Conservation (phyloP, 2,888 invertebrate genomes). For the Epistrophe eligans region DNA sequence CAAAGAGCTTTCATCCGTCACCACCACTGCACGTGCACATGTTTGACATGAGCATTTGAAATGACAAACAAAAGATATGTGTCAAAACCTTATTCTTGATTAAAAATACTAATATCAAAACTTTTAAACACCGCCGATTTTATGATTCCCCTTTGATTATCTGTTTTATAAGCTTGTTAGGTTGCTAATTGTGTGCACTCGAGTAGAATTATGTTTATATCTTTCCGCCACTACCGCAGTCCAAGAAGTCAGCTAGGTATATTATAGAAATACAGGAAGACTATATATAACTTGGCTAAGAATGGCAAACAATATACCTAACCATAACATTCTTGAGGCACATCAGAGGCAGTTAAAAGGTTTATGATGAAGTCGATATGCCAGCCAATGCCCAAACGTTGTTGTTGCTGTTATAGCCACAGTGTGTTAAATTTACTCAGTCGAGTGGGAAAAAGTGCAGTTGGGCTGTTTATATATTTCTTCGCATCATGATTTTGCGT, state of each 20-base stretch:
- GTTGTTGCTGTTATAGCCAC: not conserved
- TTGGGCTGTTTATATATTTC: constrained; percentile 71
- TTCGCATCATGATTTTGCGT: constrained; percentile 58
- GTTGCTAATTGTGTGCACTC: constrained; percentile 67
- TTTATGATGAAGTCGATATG: constrained; percentile 65
- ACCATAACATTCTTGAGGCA: constrained; percentile 27
- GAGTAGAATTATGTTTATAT: constrained; percentile 11
- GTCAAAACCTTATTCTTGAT: not conserved
- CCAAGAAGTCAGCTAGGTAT: not conserved
- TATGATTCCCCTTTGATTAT: not conserved
- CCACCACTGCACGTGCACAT: too few species aligned
- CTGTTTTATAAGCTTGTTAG: constrained; percentile 60
- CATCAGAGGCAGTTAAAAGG: constrained; percentile 56
- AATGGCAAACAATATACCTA: constrained; percentile 5
- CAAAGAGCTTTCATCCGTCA: not conserved
- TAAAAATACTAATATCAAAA: not conserved
- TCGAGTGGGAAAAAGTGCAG: constrained; percentile 74
- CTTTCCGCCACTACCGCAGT: constrained; percentile 13
- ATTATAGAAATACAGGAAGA: constrained; percentile 4
- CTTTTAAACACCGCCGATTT: not conserved
- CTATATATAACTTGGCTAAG: constrained; percentile 13
- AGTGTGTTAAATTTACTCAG: constrained; percentile 40
- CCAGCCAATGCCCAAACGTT: constrained; percentile 38
- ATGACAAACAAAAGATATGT: not conserved
- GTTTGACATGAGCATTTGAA: too few species aligned